Evolutionary conservation across 2,113 vertebrate genomes (phyloP).

Genomic region (Antechinus stuartii): DNA sequence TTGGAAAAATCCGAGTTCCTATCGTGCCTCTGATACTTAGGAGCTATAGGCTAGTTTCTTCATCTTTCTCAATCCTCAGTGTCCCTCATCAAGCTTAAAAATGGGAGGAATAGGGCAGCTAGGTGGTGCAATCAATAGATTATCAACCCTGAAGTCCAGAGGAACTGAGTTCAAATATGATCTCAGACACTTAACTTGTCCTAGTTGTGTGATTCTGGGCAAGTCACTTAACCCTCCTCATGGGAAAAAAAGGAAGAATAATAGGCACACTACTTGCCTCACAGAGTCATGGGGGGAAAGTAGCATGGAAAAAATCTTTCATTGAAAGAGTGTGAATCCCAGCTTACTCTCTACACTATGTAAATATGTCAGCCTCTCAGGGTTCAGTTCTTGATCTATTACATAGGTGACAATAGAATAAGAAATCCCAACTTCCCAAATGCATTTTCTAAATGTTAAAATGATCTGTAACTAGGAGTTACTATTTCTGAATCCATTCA

Average conservation of each 20-base stretch:
- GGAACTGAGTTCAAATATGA: too few species aligned
- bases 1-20: background rate
- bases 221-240: too few species aligned
- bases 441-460: background rate
- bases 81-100: background rate
- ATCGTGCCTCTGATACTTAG: background rate
- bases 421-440: background rate
- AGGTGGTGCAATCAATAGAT: too few species aligned
- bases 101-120: too few species aligned
- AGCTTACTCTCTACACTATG: background rate
- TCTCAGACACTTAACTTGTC: too few species aligned
- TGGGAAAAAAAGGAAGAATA: background rate
- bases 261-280: background rate
- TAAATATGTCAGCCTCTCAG: background rate
- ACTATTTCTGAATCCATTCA: background rate
- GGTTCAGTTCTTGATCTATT: background rate
- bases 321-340: background rate
- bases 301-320: background rate
- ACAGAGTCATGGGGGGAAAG: too few species aligned
- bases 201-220: too few species aligned
- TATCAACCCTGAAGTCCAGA: too few species aligned
- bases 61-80: background rate
- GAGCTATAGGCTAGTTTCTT: background rate
- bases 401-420: background rate
- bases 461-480: background rate